phyloP scores from a whole-genome alignment of 2,888 invertebrate genomes.

The Epistrophe grossulariae region DNA sequence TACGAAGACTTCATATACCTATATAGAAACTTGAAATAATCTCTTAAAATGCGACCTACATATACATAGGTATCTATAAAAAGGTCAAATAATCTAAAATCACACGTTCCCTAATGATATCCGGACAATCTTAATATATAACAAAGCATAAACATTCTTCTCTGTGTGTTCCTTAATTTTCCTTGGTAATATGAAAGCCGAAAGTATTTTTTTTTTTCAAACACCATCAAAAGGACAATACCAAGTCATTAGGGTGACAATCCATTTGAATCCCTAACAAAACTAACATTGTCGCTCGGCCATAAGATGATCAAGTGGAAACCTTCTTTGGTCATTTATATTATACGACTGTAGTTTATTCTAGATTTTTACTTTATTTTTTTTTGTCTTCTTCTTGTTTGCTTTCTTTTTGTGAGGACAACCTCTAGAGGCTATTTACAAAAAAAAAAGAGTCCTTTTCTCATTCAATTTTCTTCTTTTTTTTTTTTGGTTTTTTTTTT shows the following conservation, averaged over 20 bases:
- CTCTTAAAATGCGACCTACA: neutral
- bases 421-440: neutral
- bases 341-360: constrained; percentile 25
- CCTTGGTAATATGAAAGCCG: neutral
- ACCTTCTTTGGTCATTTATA: constrained; percentile 44
- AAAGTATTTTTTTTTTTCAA: constrained; percentile 22
- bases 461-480: constrained; percentile 1
- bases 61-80: too few relatives aligned
- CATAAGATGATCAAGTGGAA: constrained; percentile 56
- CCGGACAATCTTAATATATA: neutral
- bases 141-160: constrained; percentile 5
- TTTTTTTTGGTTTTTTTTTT: neutral
- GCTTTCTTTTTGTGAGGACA: neutral
- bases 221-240: constrained; percentile 47
- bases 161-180: neutral
- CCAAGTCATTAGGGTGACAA: constrained; percentile 57
- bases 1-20: too few relatives aligned
- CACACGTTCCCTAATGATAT: constrained; percentile 22
- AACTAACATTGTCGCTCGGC: constrained; percentile 14
- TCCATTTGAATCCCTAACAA: constrained; percentile 51
- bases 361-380: neutral
- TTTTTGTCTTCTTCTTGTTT: too few relatives aligned
- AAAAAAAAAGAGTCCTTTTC: constrained; percentile 11
- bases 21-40: neutral
- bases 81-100: constrained; percentile 17